Base-by-base conservation (phyloP, 1,140 invertebrate genomes). In the Penaeus vannamei region DNA sequence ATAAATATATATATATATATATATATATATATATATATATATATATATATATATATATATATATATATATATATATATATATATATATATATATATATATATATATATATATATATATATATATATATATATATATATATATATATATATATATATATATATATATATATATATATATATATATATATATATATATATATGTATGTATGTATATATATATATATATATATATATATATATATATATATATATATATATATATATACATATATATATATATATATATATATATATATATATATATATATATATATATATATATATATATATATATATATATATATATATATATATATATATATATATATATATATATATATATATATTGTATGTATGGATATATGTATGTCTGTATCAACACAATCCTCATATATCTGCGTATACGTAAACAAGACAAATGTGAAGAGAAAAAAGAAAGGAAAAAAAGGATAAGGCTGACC, bases 151-250 rank as follows among this genome's bases (percentile, higher is more conserved):
- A 26, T 32, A 26, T 76, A 36, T 32, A n/a, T 10, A 76, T 32
- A 76, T 32, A 26, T 32, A 36, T 32, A 36, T 29, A 36, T 5
- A 36, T 32, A 26, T 19, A n/a, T 26, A n/a, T 76, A 26, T 26
- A 76, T 76, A 76, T 76, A 29, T 76, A 76, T 76, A 76, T 76
- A 76, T 76, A 76, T 76, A 76, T 76, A 76, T 76, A 76, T 76
- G 32, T 29, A 76, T 12, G 32, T 29, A 76, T 29, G 32, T 29
- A 76, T 12, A 76, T 29, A 76, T 12, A 76, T 29, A 76, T 12
- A 76, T 12, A 76, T 5, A 76, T 12, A 76, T 22, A 76, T 12
- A 76, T 12, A 76, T 29, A 76, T 12, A 76, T 14, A 76, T 29
- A 32, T 14, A 32, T 23, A 32, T 8, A 76, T 29, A 32, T 29